These are phyloP conservation scores for Toxotes chatareus DNA, from an alignment of 2,113 vertebrate species.

Conservation along the genomic window DNA sequence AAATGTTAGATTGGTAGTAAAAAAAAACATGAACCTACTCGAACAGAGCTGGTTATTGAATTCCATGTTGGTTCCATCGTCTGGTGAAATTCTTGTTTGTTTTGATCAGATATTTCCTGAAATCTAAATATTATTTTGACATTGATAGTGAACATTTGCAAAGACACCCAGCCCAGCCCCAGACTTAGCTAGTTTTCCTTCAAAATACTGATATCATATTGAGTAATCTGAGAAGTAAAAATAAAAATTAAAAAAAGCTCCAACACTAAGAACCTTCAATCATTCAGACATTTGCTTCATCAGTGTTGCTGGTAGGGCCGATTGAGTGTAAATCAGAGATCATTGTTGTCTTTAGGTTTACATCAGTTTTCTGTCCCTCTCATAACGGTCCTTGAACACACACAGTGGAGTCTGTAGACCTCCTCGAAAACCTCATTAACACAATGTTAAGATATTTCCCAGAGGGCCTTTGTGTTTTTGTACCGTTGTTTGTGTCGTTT, in stretches of 20 bases:
- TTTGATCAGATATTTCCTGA: no score
- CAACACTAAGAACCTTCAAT: no score
- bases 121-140: neutral
- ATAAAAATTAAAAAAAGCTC: no score
- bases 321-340: conserved; percentile 1
- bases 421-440: conserved; percentile 57
- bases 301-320: neutral
- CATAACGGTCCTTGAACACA: neutral
- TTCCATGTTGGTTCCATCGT: no score
- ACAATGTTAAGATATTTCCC: conserved; percentile 32
- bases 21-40: no score
- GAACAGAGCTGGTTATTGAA: no score
- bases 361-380: neutral
- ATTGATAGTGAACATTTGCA: neutral
- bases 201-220: neutral
- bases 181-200: neutral
- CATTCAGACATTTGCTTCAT: neutral
- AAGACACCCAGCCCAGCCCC: no score
- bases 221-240: neutral
- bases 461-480: conserved; percentile 29
- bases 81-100: no score
- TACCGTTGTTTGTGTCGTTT: conserved; percentile 9
- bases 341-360: neutral
- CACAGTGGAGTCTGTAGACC: conserved; percentile 6
- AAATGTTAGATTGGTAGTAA: no score